Evolutionary conservation across 2,888 invertebrate genomes (phyloP).

Genomic region (Tipula vernalis): DNA sequence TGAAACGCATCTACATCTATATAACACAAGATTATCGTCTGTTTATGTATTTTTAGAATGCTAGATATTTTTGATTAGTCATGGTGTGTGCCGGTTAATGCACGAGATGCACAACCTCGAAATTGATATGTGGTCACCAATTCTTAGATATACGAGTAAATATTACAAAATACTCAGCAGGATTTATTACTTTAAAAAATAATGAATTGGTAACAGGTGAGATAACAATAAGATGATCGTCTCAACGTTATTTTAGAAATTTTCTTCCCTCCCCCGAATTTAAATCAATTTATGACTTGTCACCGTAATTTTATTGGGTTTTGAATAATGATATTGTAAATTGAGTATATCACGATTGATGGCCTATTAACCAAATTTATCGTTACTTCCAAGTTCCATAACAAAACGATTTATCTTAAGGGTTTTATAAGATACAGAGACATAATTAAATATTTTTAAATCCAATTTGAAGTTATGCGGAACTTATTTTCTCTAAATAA

Average conservation of each 20-base stretch:
- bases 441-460: no score
- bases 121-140: neutral
- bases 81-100: neutral
- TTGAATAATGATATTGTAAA: neutral
- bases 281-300: neutral
- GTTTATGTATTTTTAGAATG: neutral
- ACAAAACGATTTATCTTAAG: no score
- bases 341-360: neutral
- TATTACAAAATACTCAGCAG: neutral
- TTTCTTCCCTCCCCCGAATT: neutral
- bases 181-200: neutral
- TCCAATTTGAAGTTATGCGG: no score
- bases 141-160: neutral
- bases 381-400: no score
- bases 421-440: no score
- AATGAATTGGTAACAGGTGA: neutral
- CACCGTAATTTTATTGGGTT: neutral
- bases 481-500: no score
- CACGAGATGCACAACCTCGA: neutral
- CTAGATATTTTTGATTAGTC: neutral
- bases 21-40: neutral
- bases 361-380: no score
- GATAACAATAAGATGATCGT: neutral
- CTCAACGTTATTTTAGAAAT: neutral
- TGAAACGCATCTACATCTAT: neutral